Evolutionary conservation across 2,113 vertebrate genomes (phyloP), one percentile per base, ranked within the genome.

Genomic region (Dromaius novaehollandiae): DNA sequence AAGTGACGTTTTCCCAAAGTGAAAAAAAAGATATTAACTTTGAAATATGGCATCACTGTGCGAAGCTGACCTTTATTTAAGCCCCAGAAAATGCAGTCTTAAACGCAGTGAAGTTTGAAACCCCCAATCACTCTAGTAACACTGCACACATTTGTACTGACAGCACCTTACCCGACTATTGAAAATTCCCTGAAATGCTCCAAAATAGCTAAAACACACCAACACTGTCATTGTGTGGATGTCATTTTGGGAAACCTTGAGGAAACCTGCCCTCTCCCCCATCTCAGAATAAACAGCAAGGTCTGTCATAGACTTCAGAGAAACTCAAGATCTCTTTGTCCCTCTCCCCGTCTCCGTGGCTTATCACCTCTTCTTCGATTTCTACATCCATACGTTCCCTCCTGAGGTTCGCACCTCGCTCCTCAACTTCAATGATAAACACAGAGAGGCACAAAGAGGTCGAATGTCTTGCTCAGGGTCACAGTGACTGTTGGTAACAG

Each of bases 401-500:
- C 46, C 13, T 32, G 40, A 66, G 75, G 42, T 36, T 36, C 53
- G 21, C 18, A 26, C 32, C 40, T 73, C 32, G 30, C 2, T 86
- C 53, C 34, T 68, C 25, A 36, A 4, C 42, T 36, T 63, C 21
- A 48, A 50, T 9, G 60, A 85, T 10, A 51, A 73, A 71, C 40
- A 71, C 40, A 70, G 6, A 48, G 26, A 77, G 50, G 65, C 0
- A 1, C 26, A 38, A 22, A 84, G 64, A 77, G 34, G 88, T 46
- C 44, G n/a, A 76, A 55, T 7, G 16, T 44, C 69, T 46, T 44
- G 7, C 51, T 32, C 0, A 1, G 70, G 24, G 81, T 74, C 53
- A 63, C 64, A 40, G 71, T 4, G 26, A 46, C n/a, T 4, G 13
- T 5, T 56, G 55, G 55, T 3, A n/a, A 56, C 0, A 0, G 25